These are phyloP conservation scores for Rotaria sp. DNA, from an alignment of 2,888 invertebrate species.

Conservation along the genomic window DNA sequence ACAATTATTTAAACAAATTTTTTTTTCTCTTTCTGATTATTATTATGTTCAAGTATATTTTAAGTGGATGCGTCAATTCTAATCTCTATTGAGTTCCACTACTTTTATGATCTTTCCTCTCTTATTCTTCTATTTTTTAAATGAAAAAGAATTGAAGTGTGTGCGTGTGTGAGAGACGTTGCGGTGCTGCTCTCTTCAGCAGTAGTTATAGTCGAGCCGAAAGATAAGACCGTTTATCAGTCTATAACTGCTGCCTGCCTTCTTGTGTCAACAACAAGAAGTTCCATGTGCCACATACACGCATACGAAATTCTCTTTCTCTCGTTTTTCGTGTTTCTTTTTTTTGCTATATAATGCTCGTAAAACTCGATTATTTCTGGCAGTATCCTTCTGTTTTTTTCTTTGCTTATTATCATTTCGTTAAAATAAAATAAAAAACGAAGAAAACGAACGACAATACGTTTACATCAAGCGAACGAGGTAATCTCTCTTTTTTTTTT, in stretches of 20 bases:
- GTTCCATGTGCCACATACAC: conserved; percentile 11
- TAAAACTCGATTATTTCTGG: conserved; percentile 12
- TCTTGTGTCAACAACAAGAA: conserved; percentile 21
- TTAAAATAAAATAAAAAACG: too few species aligned
- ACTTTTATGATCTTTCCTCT: conserved; percentile 13
- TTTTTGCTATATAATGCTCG: not conserved
- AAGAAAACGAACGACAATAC: not conserved
- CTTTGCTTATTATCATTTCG: not conserved
- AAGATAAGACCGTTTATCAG: conserved; percentile 22
- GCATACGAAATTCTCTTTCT: not conserved
- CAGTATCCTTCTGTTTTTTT: not conserved
- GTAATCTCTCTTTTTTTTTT: not conserved
- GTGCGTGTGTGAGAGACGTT: not conserved
- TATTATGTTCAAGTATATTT: conserved; percentile 2
- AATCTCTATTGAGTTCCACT: conserved; percentile 7
- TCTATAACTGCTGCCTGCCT: conserved; percentile 22
- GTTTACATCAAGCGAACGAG: not conserved
- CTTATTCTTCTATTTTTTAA: not conserved
- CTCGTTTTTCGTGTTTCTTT: not conserved
- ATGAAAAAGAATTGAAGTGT: not conserved
- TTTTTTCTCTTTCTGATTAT: not conserved
- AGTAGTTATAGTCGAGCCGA: not conserved
- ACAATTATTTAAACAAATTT: not conserved
- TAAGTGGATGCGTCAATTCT: conserved; percentile 22
- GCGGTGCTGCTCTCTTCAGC: conserved; percentile 14